Evolutionary conservation across 1,140 invertebrate genomes (phyloP).

Genomic region (Calycopis cecrops): DNA sequence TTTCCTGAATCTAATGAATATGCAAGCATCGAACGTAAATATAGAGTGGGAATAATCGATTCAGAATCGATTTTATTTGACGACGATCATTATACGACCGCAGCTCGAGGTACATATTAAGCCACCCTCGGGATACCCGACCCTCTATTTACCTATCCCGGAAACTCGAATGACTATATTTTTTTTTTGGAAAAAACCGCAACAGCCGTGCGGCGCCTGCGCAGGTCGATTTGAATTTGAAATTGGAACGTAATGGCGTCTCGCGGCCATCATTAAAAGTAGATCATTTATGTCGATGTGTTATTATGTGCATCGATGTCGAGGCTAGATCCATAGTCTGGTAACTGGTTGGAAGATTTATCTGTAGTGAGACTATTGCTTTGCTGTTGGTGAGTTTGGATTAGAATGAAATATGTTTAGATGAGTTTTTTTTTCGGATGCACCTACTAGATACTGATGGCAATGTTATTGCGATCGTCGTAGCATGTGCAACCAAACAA

Average conservation of each 20-base stretch:
- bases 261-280: slow-evolving; percentile 52
- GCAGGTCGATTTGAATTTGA: slow-evolving; percentile 43
- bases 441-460: no score
- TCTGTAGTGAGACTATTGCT: no score
- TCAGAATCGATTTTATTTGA: slow-evolving; percentile 25
- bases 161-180: slow-evolving; percentile 44
- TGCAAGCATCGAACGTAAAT: not conserved
- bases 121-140: not conserved
- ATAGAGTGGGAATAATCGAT: slow-evolving; percentile 18
- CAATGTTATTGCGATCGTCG: no score
- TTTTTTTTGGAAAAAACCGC: slow-evolving; percentile 37
- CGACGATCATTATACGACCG: slow-evolving; percentile 14
- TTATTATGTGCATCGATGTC: not conserved
- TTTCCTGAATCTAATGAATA: not conserved
- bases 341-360: no score
- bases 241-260: slow-evolving; percentile 45
- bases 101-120: slow-evolving; percentile 14
- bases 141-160: slow-evolving; percentile 32
- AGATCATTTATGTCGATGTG: slow-evolving; percentile 43
- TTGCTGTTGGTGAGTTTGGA: no score
- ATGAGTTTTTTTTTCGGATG: no score
- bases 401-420: no score
- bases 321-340: no score
- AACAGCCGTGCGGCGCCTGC: slow-evolving; percentile 42
- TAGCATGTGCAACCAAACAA: no score